Conservation (phyloP, 2,113 vertebrate species). For the Corynorhinus townsendii region DNA sequence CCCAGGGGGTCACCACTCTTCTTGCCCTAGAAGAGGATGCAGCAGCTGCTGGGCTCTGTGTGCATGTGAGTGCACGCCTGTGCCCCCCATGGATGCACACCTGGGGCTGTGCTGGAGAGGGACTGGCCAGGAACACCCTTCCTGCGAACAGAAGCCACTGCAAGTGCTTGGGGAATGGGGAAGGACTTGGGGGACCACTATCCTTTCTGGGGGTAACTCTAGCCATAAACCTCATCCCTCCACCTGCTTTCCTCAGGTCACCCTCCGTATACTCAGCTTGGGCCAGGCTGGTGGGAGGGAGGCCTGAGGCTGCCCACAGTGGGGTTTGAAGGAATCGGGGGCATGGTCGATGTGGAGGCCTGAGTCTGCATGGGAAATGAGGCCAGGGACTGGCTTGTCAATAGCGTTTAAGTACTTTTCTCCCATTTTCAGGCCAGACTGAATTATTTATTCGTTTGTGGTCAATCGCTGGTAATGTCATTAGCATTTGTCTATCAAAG, state of each 20-base stretch:
- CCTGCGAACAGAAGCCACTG: neutral
- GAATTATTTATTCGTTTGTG: constrained; percentile 93
- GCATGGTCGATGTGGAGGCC: constrained; percentile 84
- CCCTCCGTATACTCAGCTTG: neutral
- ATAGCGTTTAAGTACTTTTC: constrained; percentile 98
- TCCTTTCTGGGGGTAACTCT: neutral
- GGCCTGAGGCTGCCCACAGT: constrained; percentile 62
- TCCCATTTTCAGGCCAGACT: constrained; percentile 87
- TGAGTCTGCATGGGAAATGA: constrained; percentile 88
- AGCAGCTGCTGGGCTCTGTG: constrained; percentile 25
- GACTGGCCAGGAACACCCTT: neutral
- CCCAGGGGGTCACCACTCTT: constrained; percentile 54
- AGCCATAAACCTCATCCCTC: neutral
- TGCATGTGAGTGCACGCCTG: neutral
- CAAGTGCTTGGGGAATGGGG: neutral
- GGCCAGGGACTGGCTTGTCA: constrained; percentile 90
- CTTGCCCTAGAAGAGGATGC: constrained; percentile 44
- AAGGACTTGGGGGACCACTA: neutral
- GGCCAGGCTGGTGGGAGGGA: neutral
- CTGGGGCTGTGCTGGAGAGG: neutral
- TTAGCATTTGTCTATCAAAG: constrained; percentile 88
- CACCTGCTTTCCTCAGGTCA: neutral
- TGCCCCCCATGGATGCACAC: neutral
- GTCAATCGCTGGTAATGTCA: constrained; percentile 94
- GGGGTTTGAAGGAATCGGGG: constrained; percentile 54